These are phyloP conservation scores for Agapornis canus DNA, from an alignment of 2,797 vertebrate species.

Conservation along the genomic window DNA sequence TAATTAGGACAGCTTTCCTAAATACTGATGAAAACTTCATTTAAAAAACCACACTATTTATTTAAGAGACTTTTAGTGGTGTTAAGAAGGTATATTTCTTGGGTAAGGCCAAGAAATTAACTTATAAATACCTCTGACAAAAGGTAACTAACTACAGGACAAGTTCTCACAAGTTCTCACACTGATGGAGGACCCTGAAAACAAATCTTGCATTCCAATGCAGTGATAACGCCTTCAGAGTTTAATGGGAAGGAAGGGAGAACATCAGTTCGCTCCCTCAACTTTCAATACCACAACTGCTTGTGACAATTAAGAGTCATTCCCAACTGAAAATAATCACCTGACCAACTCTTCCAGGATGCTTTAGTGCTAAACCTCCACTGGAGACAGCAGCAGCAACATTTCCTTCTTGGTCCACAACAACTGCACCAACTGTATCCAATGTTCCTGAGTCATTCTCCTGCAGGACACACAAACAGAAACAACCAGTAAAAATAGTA, in stretches of 20 bases:
- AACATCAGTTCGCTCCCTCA: background rate
- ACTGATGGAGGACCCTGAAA: background rate
- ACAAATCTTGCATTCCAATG: background rate
- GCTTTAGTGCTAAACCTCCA: conserved; percentile 97
- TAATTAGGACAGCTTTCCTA: background rate
- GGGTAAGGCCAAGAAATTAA: background rate
- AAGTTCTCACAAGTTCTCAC: background rate
- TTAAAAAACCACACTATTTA: background rate
- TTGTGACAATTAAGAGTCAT: background rate
- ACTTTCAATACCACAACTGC: background rate
- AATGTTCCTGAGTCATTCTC: conserved; percentile 88
- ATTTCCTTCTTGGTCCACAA: conserved; percentile 97
- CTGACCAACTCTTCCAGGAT: conserved; percentile 97
- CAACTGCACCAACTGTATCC: conserved; percentile 95
- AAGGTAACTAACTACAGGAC: background rate
- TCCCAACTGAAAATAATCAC: conserved; percentile 59
- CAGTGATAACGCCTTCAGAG: background rate
- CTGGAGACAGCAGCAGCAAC: conserved; percentile 98
- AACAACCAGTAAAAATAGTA: background rate
- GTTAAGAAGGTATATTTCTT: background rate
- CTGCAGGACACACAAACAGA: conserved; percentile 63
- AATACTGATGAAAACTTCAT: background rate
- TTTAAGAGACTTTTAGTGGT: background rate
- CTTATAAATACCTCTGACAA: background rate
- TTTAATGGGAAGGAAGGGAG: background rate